Percentiles rank a stretch among this genome's conserved stretches.
These are phyloP conservation scores for Bacillus rossius DNA, from an alignment of 1,140 invertebrate genomes.

Conservation along the genomic window DNA sequence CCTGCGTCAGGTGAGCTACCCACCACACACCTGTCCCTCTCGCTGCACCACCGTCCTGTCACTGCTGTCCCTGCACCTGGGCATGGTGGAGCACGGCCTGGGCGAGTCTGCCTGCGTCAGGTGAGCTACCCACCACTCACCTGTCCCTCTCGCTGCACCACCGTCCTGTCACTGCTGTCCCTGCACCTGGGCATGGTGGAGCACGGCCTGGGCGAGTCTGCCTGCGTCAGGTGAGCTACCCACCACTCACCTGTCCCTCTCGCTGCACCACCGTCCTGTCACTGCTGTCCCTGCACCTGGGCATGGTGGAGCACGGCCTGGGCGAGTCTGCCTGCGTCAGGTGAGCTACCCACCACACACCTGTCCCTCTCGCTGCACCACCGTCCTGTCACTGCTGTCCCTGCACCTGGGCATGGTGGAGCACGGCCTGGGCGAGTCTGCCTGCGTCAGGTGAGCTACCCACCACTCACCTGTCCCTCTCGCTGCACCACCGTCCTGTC, in stretches of 20 bases:
- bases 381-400: slow-evolving; percentile 86
- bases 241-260: slow-evolving; percentile 89
- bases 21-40: too few relatives aligned
- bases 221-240: slow-evolving; percentile 64
- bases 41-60: slow-evolving; percentile 86
- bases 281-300: slow-evolving; percentile 85
- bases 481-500: slow-evolving; percentile 86
- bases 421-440: slow-evolving; percentile 76
- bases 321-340: slow-evolving; percentile 73
- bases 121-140: slow-evolving; percentile 76
- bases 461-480: slow-evolving; percentile 89
- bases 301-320: slow-evolving; percentile 83
- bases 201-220: slow-evolving; percentile 76
- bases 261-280: slow-evolving; percentile 86
- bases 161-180: slow-evolving; percentile 86
- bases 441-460: slow-evolving; percentile 61
- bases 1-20: slow-evolving; percentile 65
- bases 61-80: slow-evolving; percentile 85
- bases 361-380: slow-evolving; percentile 78
- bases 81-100: slow-evolving; percentile 83
- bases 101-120: slow-evolving; percentile 73
- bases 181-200: slow-evolving; percentile 87
- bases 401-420: slow-evolving; percentile 87
- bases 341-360: too few relatives aligned
- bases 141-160: slow-evolving; percentile 85